Conservation (phyloP, 2,113 vertebrate species). For the Paralichthys olivaceus region DNA sequence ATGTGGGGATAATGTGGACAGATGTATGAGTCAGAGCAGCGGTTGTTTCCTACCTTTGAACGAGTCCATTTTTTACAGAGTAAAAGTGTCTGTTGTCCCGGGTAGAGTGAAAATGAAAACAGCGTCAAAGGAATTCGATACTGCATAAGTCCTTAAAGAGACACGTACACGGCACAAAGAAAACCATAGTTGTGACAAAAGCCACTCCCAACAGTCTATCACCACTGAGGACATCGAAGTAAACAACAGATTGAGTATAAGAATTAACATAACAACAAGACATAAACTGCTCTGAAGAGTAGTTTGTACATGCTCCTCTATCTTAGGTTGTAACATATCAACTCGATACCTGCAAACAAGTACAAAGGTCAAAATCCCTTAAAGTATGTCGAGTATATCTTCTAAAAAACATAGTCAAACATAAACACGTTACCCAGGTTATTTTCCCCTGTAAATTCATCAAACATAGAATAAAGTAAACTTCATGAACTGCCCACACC, state of each 20-base stretch:
- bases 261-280: not conserved
- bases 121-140: slow-evolving; percentile 3
- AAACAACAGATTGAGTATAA: not conserved
- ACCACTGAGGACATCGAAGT: not conserved
- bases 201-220: not conserved
- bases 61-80: slow-evolving; percentile 52
- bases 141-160: slow-evolving; percentile 2
- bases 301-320: not conserved
- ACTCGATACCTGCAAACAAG: slow-evolving; percentile 15
- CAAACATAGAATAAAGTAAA: slow-evolving; percentile 2
- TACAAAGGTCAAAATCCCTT: slow-evolving; percentile 63
- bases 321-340: slow-evolving; percentile 1
- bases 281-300: not conserved
- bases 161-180: not conserved
- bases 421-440: too few relatives aligned
- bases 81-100: not conserved
- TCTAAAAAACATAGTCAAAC: not conserved
- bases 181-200: not conserved
- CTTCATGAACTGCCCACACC: slow-evolving; percentile 1
- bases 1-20: too few relatives aligned
- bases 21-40: not conserved
- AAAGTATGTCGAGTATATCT: slow-evolving; percentile 1
- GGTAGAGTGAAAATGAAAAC: slow-evolving; percentile 21
- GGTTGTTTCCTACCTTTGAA: slow-evolving; percentile 50
- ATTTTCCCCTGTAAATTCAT: not conserved